Percentiles rank a stretch among this genome's conserved stretches.
phyloP scores from a whole-genome alignment of 2,113 vertebrate genomes.

The Sphyrna mokarran region DNA sequence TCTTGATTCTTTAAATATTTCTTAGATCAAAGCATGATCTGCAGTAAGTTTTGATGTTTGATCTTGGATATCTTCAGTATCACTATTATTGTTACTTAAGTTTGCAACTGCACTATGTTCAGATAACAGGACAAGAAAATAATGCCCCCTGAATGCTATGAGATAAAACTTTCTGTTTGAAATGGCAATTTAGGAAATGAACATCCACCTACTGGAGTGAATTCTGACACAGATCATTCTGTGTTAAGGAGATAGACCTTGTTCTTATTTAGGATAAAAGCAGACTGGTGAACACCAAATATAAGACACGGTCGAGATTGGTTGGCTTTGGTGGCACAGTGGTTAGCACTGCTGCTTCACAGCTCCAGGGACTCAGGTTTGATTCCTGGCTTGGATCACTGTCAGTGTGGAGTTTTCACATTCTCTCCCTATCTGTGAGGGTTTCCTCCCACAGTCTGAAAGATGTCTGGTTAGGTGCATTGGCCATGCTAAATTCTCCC shows the following conservation, averaged over 20 bases:
- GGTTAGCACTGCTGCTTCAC: too few species aligned
- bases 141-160: neutral
- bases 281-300: neutral
- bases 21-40: neutral
- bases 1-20: neutral
- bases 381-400: too few species aligned
- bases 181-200: neutral
- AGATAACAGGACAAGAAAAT: neutral
- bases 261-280: neutral
- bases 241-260: neutral
- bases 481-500: too few species aligned
- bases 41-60: neutral
- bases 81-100: neutral
- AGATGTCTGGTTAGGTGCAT: too few species aligned
- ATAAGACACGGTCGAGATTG: neutral
- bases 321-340: too few species aligned
- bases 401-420: too few species aligned
- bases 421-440: too few species aligned
- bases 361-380: too few species aligned
- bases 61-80: neutral
- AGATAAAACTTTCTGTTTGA: neutral
- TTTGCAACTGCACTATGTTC: neutral
- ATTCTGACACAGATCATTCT: neutral
- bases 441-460: too few species aligned
- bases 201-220: neutral